Evolutionary conservation across 1,140 invertebrate genomes (phyloP).

Genomic region (Eupristina koningsbergeri): DNA sequence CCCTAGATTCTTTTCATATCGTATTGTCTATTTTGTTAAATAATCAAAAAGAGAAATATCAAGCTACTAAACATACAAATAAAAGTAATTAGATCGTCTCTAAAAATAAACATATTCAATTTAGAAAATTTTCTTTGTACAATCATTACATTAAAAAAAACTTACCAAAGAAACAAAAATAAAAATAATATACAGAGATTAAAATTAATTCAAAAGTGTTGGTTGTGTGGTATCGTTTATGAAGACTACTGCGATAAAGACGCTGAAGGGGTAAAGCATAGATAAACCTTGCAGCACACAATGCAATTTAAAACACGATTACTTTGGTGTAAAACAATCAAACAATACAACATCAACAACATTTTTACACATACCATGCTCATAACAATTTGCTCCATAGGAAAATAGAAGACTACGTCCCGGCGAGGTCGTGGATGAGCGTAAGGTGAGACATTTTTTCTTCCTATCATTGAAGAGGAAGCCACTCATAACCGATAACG

Average conservation of each 20-base stretch:
- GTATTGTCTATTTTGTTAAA: neutral
- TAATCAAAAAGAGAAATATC: neutral
- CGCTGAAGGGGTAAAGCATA: neutral
- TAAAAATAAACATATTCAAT: neutral
- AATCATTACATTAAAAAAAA: neutral
- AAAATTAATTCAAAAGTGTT: neutral
- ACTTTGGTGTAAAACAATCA: neutral
- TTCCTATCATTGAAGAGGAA: constrained; percentile 52
- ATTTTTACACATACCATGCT: constrained; percentile 58
- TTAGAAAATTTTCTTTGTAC: neutral
- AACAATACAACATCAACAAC: constrained; percentile 14
- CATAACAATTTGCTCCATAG: constrained; percentile 76
- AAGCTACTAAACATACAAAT: neutral
- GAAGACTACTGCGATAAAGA: constrained; percentile 22
- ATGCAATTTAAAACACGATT: neutral
- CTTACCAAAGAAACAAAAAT: neutral
- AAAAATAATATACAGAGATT: neutral
- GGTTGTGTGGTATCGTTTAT: constrained; percentile 17
- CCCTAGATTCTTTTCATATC: neutral
- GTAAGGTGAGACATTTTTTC: constrained; percentile 84
- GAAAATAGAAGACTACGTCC: constrained; percentile 90
- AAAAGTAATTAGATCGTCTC: neutral
- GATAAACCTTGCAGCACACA: neutral
- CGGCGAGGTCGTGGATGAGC: constrained; percentile 92
- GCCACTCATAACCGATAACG: constrained; percentile 45